These are phyloP conservation scores for Leiothrix lutea DNA, from an alignment of 2,113 vertebrate species.

Conservation along the genomic window DNA sequence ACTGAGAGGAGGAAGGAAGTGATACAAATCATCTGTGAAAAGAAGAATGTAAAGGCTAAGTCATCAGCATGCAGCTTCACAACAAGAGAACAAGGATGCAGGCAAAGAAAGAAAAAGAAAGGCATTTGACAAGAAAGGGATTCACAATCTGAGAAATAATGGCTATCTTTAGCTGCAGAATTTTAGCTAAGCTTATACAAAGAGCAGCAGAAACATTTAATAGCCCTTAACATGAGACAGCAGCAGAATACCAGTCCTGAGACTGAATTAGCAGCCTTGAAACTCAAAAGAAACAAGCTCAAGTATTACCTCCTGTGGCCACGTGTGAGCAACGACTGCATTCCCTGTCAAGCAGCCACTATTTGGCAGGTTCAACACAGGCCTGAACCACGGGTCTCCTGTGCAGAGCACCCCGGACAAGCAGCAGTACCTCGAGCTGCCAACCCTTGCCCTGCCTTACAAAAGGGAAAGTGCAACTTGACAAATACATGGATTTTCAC, in stretches of 20 bases:
- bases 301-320: neutral
- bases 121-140: neutral
- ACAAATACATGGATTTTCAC: neutral
- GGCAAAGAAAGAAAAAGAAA: neutral
- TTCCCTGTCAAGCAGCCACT: neutral
- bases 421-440: neutral
- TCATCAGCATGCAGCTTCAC: neutral
- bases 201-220: neutral
- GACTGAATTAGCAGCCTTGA: neutral
- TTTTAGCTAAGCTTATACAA: neutral
- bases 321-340: fast-evolving
- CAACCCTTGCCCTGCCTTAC: neutral
- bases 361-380: fast-evolving
- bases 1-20: neutral
- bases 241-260: neutral
- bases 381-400: neutral
- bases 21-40: neutral
- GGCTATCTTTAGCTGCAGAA: neutral
- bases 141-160: neutral
- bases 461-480: neutral
- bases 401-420: neutral
- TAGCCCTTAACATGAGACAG: neutral
- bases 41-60: neutral
- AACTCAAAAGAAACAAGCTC: neutral
- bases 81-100: neutral